Percentiles rank a stretch among this genome's conserved stretches.
phyloP scores from a whole-genome alignment of 2,888 invertebrate species.

The Stramonita haemastoma region DNA sequence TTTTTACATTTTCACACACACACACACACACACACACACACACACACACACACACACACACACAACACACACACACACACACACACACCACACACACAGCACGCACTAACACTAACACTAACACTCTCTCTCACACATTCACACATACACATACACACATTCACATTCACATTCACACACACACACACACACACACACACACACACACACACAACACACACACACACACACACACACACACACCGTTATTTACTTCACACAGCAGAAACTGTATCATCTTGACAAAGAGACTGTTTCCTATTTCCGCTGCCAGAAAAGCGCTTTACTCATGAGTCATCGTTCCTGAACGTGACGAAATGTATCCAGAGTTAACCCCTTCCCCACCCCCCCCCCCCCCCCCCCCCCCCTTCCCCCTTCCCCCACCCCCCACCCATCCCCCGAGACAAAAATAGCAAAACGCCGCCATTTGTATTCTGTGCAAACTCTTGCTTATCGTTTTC shows the following conservation, averaged over 20 bases:
- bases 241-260: not conserved
- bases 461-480: not conserved
- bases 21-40: not conserved
- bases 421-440: too few relatives aligned
- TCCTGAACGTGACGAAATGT: conserved; percentile 5
- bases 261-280: not conserved
- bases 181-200: not conserved
- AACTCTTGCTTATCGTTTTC: not conserved
- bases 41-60: not conserved
- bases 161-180: not conserved
- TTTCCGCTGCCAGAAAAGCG: not conserved
- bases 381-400: not conserved
- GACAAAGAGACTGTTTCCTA: not conserved
- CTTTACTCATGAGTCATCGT: conserved; percentile 8
- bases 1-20: too few relatives aligned
- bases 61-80: not conserved
- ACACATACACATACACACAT: not conserved
- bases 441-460: not conserved
- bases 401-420: not conserved
- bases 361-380: not conserved
- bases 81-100: not conserved
- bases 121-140: not conserved
- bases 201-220: not conserved
- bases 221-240: conserved; percentile 5
- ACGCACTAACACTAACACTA: not conserved